phyloP scores from a whole-genome alignment of 2,888 invertebrate genomes.

The Machimus atricapillus region DNA sequence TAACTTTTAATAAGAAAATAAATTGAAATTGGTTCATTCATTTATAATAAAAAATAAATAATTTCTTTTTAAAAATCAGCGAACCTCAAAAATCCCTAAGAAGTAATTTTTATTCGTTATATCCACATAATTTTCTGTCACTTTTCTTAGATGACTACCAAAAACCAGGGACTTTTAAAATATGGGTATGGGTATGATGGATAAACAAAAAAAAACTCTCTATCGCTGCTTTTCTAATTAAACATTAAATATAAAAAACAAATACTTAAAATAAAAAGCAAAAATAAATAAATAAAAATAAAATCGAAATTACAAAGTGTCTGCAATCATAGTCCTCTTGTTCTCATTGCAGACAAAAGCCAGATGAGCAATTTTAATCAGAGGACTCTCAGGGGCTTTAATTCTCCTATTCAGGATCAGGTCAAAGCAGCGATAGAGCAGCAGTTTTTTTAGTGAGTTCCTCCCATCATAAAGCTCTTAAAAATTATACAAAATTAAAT shows the following conservation, averaged over 20 bases:
- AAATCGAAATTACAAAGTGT: not conserved
- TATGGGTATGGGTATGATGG: no score
- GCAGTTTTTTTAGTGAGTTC: conserved; percentile 70
- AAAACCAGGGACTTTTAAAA: no score
- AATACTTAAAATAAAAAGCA: conserved; percentile 6
- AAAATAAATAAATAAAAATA: not conserved
- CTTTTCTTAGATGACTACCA: not conserved
- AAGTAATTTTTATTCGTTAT: not conserved
- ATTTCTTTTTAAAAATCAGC: not conserved
- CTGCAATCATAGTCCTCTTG: conserved; percentile 43
- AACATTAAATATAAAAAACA: not conserved
- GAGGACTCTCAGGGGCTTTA: conserved; percentile 65
- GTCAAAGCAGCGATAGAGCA: not conserved
- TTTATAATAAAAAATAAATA: no score
- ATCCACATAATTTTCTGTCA: not conserved
- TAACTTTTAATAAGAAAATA: no score
- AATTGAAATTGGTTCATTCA: no score
- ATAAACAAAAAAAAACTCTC: not conserved
- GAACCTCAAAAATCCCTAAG: no score
- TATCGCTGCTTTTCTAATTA: not conserved
- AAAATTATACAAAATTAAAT: not conserved
- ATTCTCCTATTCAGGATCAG: conserved; percentile 61
- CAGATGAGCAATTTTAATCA: conserved; percentile 78
- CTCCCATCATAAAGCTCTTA: not conserved
- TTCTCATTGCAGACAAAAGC: conserved; percentile 78